These are phyloP conservation scores for Caerostris darwini DNA, from an alignment of 1,140 invertebrate genomes.

Conservation along the genomic window DNA sequence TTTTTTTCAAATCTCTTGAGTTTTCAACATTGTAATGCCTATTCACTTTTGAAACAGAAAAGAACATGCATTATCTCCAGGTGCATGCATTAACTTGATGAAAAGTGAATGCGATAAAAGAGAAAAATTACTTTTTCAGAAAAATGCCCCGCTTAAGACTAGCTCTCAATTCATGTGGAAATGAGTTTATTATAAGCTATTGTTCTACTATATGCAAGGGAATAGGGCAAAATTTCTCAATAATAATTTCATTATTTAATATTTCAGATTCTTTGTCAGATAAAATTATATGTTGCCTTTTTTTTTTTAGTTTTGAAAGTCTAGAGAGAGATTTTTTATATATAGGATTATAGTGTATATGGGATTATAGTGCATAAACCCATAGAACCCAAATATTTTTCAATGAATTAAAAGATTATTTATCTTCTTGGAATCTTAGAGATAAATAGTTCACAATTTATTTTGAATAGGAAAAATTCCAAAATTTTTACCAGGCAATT, in stretches of 20 bases:
- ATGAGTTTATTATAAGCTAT: background rate
- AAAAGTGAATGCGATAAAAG: background rate
- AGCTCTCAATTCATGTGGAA: background rate
- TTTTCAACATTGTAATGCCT: background rate
- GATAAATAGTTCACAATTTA: no score
- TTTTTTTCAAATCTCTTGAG: conserved; percentile 4
- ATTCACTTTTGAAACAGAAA: background rate
- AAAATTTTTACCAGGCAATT: no score
- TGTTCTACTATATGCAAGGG: background rate
- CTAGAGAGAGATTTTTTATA: background rate
- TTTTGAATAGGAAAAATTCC: no score
- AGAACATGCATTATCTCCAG: background rate
- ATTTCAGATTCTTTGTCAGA: background rate
- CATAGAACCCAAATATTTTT: no score
- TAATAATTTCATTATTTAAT: background rate
- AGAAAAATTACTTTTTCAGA: background rate
- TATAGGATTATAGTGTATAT: no score
- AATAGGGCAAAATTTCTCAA: background rate
- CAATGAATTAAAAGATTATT: no score
- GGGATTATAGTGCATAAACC: no score
- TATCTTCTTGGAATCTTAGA: no score
- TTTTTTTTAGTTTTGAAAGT: background rate
- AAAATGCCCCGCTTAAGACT: background rate
- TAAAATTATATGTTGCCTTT: no score
- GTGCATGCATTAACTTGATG: background rate